Evolutionary conservation across 2,113 vertebrate species (phyloP).

Genomic region (Ia io): DNA sequence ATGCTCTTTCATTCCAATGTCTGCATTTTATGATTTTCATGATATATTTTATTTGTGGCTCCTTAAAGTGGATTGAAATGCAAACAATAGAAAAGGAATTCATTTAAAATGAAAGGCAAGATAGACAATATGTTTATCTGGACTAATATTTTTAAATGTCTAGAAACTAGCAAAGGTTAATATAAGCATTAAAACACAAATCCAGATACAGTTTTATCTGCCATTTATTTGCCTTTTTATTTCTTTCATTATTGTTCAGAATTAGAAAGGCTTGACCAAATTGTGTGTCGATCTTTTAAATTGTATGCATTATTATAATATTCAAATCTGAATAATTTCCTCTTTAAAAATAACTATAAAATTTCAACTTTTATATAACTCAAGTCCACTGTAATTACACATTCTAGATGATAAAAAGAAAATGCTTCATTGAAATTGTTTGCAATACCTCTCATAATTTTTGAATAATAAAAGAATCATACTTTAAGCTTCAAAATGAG

Average conservation of each 20-base stretch:
- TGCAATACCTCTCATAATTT: neutral
- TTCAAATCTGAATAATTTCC: neutral
- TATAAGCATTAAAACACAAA: slow-evolving; percentile 55
- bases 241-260: slow-evolving; percentile 24
- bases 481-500: slow-evolving; percentile 5
- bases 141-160: slow-evolving; percentile 68
- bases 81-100: slow-evolving; percentile 68
- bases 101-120: slow-evolving; percentile 61
- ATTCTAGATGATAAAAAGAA: slow-evolving; percentile 36
- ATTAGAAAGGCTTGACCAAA: slow-evolving; percentile 39
- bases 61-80: slow-evolving; percentile 64
- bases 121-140: slow-evolving; percentile 55
- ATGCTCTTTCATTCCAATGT: slow-evolving; percentile 66
- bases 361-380: neutral
- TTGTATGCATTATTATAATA: neutral
- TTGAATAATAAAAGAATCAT: slow-evolving; percentile 8
- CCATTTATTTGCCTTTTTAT: slow-evolving; percentile 27
- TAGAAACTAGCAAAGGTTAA: slow-evolving; percentile 57
- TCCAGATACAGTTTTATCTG: neutral
- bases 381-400: neutral
- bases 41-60: slow-evolving; percentile 72
- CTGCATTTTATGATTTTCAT: slow-evolving; percentile 70
- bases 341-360: neutral
- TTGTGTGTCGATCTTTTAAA: neutral
- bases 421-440: neutral